Conservation (phyloP, 2,797 vertebrate genomes). For the Euphonia xanthogaster region DNA sequence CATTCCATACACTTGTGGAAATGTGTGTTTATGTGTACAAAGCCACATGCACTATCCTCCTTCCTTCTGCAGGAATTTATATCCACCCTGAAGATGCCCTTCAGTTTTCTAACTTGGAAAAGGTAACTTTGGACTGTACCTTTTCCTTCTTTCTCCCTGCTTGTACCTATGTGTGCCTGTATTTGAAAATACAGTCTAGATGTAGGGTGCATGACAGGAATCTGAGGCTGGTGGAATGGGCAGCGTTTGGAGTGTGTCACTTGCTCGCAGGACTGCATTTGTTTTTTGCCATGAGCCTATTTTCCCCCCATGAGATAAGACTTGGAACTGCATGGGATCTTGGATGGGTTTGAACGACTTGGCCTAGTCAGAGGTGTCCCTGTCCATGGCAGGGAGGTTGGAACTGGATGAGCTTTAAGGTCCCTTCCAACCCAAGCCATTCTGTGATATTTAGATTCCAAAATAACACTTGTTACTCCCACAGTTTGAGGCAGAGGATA, state of each 20-base stretch:
- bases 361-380: background rate
- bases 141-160: background rate
- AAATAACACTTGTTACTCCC: background rate
- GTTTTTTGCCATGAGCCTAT: background rate
- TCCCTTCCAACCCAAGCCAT: background rate
- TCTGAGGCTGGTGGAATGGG: background rate
- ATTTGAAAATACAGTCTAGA: background rate
- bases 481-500: background rate
- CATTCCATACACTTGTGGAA: background rate
- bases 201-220: background rate
- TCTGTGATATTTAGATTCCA: background rate
- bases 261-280: background rate
- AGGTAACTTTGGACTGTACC: background rate
- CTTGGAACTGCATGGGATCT: background rate
- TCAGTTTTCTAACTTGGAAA: background rate
- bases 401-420: background rate
- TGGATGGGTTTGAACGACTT: background rate
- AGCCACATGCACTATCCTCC: background rate
- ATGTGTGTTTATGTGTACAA: background rate
- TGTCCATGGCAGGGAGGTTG: background rate
- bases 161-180: background rate
- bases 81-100: background rate
- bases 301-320: background rate
- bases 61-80: background rate
- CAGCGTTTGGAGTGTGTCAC: accelerated